A percentile compares a stretch with the other conserved stretches of the same genome.
Conservation (phyloP, 2,888 invertebrate species). For the Exocentrus adspersus region DNA sequence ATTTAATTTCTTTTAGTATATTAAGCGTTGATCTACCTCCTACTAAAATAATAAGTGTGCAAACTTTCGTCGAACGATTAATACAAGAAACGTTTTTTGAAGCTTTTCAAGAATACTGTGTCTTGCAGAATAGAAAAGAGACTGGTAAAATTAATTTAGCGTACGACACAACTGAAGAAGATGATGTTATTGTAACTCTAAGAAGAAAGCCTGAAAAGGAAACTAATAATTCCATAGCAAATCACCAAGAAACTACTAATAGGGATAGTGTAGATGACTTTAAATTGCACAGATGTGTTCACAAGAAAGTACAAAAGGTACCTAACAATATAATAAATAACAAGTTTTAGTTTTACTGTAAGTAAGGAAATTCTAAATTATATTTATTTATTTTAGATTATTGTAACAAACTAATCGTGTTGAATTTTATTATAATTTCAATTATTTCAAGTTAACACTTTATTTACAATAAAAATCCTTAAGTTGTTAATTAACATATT, state of each 20-base stretch:
- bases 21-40: slow-evolving; percentile 50
- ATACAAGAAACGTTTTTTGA: slow-evolving; percentile 60
- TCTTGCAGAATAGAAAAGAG: slow-evolving; percentile 37
- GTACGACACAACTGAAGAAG: slow-evolving; percentile 52
- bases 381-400: slow-evolving; percentile 4
- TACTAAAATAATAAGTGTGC: slow-evolving; percentile 55
- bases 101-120: slow-evolving; percentile 59
- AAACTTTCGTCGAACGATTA: slow-evolving; percentile 59
- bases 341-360: no score
- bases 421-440: no score
- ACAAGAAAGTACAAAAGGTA: slow-evolving; percentile 46
- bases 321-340: no score
- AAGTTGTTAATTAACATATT: no score
- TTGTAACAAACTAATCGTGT: no score
- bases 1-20: slow-evolving; percentile 42
- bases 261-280: slow-evolving; percentile 20
- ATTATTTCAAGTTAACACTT: no score
- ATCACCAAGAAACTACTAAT: slow-evolving; percentile 13
- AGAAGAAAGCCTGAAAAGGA: slow-evolving; percentile 33
- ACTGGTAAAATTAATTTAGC: slow-evolving; percentile 55
- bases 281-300: slow-evolving; percentile 33
- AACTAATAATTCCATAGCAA: slow-evolving; percentile 2
- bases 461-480: no score
- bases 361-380: background rate
- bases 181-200: slow-evolving; percentile 46